Conservation (phyloP, 2,797 vertebrate genomes). For the Molossus molossus region DNA sequence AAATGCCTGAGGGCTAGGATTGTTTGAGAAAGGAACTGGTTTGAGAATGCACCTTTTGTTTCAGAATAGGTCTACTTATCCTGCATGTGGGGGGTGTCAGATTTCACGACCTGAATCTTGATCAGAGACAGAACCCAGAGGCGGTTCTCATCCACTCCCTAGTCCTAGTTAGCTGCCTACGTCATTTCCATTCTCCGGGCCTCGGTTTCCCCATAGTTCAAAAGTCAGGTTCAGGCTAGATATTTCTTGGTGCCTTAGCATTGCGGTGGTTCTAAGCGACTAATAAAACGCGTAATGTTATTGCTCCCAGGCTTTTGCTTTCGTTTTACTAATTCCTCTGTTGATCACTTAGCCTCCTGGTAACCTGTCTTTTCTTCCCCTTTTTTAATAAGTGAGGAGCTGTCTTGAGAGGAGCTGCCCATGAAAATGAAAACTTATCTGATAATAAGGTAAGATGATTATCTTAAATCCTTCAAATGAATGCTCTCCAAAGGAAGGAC, state of each 20-base stretch:
- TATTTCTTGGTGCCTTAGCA: conserved; percentile 37
- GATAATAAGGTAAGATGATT: conserved; percentile 74
- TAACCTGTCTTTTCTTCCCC: neutral
- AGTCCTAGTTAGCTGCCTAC: neutral
- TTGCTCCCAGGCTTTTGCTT: conserved; percentile 45
- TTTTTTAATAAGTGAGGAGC: conserved; percentile 33
- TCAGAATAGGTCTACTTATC: conserved; percentile 67
- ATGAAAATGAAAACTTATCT: conserved; percentile 70
- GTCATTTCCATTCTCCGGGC: neutral
- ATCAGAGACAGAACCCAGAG: conserved; percentile 30
- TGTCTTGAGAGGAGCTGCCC: conserved; percentile 59
- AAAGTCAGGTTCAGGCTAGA: conserved; percentile 19
- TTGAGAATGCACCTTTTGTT: conserved; percentile 78
- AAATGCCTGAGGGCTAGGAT: conserved; percentile 54
- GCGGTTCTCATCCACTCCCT: neutral
- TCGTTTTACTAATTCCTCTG: conserved; percentile 72
- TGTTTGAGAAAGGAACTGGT: conserved; percentile 74
- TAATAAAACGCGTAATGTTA: conserved; percentile 64
- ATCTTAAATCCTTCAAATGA: conserved; percentile 70
- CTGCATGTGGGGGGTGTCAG: neutral
- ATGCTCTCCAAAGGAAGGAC: conserved; percentile 73
- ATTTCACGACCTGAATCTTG: conserved; percentile 47
- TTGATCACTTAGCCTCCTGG: neutral
- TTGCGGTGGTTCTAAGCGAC: conserved; percentile 57
- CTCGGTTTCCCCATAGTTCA: conserved; percentile 60